Percentiles rank a stretch among this genome's conserved stretches.
Conservation (phyloP, 2,888 invertebrate species). For the Chorisops tibialis region DNA sequence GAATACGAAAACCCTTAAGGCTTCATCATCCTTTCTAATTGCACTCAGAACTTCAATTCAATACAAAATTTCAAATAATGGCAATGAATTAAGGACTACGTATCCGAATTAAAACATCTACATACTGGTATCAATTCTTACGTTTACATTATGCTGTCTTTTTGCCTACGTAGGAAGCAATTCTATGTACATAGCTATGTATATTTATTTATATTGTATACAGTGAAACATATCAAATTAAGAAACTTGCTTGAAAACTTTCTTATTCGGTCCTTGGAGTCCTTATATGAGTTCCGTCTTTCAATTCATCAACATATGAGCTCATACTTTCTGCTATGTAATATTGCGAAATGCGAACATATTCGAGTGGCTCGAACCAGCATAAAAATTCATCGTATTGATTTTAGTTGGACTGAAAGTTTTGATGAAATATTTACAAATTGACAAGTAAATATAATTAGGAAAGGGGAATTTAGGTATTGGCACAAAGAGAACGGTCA, state of each 20-base stretch:
- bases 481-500: background rate
- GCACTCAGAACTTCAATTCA: no score
- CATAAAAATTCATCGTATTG: constrained; percentile 8
- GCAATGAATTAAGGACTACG: no score
- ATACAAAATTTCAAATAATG: no score
- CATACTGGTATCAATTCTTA: no score
- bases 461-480: no score
- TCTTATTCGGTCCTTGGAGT: constrained; percentile 12
- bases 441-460: constrained; percentile 29
- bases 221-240: constrained; percentile 23
- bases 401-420: constrained; percentile 20
- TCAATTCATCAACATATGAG: background rate
- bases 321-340: background rate
- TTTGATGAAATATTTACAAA: constrained; percentile 26
- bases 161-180: no score
- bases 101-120: no score
- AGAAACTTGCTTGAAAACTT: constrained; percentile 25
- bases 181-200: no score
- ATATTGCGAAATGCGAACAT: background rate
- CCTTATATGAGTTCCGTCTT: background rate
- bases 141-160: no score
- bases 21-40: no score
- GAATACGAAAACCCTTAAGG: no score
- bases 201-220: background rate
- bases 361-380: no score